Conservation (phyloP, 2,888 invertebrate species). For the Hydroisotoma schaefferi region DNA sequence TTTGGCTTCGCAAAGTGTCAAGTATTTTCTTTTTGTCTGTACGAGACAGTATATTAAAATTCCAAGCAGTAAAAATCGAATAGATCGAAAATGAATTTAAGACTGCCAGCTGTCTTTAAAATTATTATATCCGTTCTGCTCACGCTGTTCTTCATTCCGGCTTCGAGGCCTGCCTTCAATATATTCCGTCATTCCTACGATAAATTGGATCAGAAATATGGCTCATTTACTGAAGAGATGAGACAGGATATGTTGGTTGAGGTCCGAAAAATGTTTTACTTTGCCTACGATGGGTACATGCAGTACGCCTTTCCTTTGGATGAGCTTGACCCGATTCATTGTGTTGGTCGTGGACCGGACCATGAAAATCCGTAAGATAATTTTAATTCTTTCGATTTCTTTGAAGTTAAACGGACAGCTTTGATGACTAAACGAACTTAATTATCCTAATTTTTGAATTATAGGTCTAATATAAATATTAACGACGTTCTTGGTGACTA, state of each 20-base stretch:
- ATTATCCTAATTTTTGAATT: not conserved
- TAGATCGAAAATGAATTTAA: not conserved
- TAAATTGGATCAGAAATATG: constrained; percentile 52
- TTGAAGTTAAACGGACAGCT: not conserved
- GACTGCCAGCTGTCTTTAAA: not conserved
- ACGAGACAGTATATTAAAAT: too few relatives aligned
- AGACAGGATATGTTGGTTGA: constrained; percentile 52
- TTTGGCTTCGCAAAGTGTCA: too few relatives aligned
- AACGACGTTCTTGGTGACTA: constrained; percentile 65
- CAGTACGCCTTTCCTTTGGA: constrained; percentile 62
- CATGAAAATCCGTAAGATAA: constrained; percentile 58
- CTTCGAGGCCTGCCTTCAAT: constrained; percentile 46
- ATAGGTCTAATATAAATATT: constrained; percentile 64
- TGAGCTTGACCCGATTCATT: constrained; percentile 63
- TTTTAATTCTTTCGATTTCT: too few relatives aligned
- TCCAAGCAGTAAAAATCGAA: too few relatives aligned
- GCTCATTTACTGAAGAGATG: constrained; percentile 52
- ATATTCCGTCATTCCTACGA: constrained; percentile 50
- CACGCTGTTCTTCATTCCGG: constrained; percentile 38
- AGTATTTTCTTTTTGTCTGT: too few relatives aligned
- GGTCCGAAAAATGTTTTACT: constrained; percentile 58
- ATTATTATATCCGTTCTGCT: not conserved
- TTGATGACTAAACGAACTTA: not conserved
- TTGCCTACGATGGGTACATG: constrained; percentile 63
- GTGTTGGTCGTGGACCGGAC: constrained; percentile 62